These are phyloP conservation scores for Metopolophium dirhodum DNA, from an alignment of 1,140 invertebrate genomes.

Conservation along the genomic window DNA sequence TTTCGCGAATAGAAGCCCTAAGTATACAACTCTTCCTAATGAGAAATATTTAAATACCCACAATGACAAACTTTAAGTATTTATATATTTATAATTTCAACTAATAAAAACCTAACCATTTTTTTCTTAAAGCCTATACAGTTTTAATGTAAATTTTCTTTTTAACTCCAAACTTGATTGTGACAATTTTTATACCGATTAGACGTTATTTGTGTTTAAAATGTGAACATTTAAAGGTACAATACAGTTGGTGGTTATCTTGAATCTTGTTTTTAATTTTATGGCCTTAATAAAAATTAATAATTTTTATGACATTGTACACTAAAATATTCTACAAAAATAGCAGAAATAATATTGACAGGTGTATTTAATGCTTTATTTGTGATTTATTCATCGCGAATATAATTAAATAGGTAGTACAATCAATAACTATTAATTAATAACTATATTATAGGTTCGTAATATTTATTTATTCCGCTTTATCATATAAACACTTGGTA, in stretches of 20 bases:
- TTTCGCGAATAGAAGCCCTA: background rate
- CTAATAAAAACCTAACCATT: background rate
- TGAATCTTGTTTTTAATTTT: background rate
- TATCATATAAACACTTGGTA: background rate
- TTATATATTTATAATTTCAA: background rate
- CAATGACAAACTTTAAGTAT: background rate
- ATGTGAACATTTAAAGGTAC: background rate
- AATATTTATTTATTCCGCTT: background rate
- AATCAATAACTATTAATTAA: background rate
- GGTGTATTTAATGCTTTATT: no score
- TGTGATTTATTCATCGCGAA: background rate
- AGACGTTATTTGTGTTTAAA: background rate
- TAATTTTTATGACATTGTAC: background rate
- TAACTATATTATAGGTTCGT: background rate
- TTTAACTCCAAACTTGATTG: background rate
- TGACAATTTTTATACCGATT: background rate
- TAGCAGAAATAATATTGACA: background rate
- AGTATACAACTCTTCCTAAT: background rate
- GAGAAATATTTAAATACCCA: constrained; percentile 12
- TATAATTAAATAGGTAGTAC: background rate
- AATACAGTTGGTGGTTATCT: background rate
- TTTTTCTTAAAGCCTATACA: background rate
- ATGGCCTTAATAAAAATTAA: background rate
- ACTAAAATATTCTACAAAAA: no score
- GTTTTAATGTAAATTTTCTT: background rate